These are phyloP conservation scores for rabbit (Oryctolagus cuniculus) DNA, from an alignment of 2,113 vertebrate species.

Conservation along the genomic window mOryCun1.1 NC_091445.1:57881001-57881500, in stretches of 20 bases:
- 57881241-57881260: not conserved
- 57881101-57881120: too few relatives aligned
- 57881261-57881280: not conserved
- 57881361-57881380: constrained; percentile 60
- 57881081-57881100: not conserved
- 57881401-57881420: constrained; percentile 47
- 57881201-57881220: not conserved
- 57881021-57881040: not conserved
- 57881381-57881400: not conserved
- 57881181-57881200: not conserved
- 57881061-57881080: not conserved
- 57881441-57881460: constrained; percentile 49
- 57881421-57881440: constrained; percentile 60
- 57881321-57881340: not conserved
- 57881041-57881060: not conserved
- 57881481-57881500: constrained; percentile 20
- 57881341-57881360: constrained; percentile 28
- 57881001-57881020: too few relatives aligned
- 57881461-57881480: not conserved
- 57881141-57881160: not conserved
- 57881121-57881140: not conserved
- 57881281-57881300: not conserved
- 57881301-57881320: not conserved
- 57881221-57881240: not conserved
- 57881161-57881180: not conserved